Evolutionary conservation across 2,888 invertebrate genomes (phyloP), one percentile per base, ranked within the genome.

Genomic region (Drosophila limbata): DNA sequence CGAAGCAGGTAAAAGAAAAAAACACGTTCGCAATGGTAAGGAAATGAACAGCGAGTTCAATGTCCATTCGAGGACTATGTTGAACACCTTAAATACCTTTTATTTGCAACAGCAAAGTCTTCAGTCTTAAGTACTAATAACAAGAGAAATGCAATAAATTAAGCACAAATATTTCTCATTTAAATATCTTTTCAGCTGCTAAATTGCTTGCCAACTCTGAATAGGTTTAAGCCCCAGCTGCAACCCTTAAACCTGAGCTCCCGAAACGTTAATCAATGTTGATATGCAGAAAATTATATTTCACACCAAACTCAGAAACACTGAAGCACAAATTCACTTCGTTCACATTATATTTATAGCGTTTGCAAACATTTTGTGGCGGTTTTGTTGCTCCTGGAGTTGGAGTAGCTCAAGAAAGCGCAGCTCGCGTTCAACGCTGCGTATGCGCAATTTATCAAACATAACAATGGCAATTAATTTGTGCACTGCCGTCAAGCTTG

Each of bases 381-480:
- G 56, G 48, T 35, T 70, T 45, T 55, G 35, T 39, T 51, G 39
- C 44, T 21, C 42, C 52, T 44, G 52, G 28, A 47, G 47, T 44
- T 48, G 52, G 28, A 47, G 28, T 44, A 61, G 42, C 17, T 48
- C 48, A 62, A 55, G 65, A 59, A 66, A 66, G 33, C 5, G 44
- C 19, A 4, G 10, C 42, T 45, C 8, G 57, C 52, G 69, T 21
- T 59, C 69, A 70, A 52, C 59, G 76, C 59, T 69, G 73, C 82
- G 79, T 84, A 80, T 84, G 60, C 80, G 84, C 82, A 82, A 86
- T 87, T 85, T 85, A 88, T 87, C 86, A 87, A 81, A 70, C 85
- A 82, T 77, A 82, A 87, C 84, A 87, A 79, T 59, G 85, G 88
- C 86, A 87, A 87, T 87, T 87, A 87, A 87, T 87, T 87, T 88